Evolutionary conservation across 2,888 invertebrate genomes (phyloP), one percentile per base, ranked within the genome.

Genomic region (Amphipoea oculea): DNA sequence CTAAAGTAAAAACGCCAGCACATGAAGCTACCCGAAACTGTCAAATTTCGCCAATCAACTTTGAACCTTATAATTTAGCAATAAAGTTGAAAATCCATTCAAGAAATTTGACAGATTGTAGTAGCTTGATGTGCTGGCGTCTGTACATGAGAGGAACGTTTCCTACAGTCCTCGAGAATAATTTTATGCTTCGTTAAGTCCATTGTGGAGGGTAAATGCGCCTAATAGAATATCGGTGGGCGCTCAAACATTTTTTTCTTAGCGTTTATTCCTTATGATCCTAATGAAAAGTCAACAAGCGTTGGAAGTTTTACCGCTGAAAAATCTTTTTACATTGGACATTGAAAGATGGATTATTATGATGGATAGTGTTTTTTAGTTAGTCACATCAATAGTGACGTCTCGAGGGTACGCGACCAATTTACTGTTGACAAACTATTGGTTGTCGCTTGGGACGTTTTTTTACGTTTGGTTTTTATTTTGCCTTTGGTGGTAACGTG

Each of bases 111-210:
- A 36, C 36, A 36, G 36, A 3, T 36, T 36, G 36, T 36, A 36
- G 36, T 36, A 36, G 36, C 36, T 36, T 36, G 36, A 36, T 36
- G 36, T 36, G 36, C 1, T 36, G 36, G 36, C 36, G 36, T 36
- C 36, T 36, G 36, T 92, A 91, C 92, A 93, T 89, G 89, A 94
- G 94, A 93, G 92, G 93, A 93, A 94, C 93, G 93, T 95, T 96
- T 94, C 92, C 94, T 94, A 93, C 94, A 94, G 93, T 92, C 92
- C 92, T 92, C 92, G 91, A 92, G 94, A 94, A 95, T 96, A 95
- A 96, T 96, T 96, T 96, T 94, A 93, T 92, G 94, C 94, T 95
- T 95, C 95, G 95, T 96, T 96, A 94, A 94, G 90, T 93, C 93
- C 90, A 95, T 96, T 96, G 94, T 96, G 90, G 91, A 88, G 91